Conservation (phyloP, 2,113 vertebrate genomes). For the Nothobranchius kuhntae region DNA sequence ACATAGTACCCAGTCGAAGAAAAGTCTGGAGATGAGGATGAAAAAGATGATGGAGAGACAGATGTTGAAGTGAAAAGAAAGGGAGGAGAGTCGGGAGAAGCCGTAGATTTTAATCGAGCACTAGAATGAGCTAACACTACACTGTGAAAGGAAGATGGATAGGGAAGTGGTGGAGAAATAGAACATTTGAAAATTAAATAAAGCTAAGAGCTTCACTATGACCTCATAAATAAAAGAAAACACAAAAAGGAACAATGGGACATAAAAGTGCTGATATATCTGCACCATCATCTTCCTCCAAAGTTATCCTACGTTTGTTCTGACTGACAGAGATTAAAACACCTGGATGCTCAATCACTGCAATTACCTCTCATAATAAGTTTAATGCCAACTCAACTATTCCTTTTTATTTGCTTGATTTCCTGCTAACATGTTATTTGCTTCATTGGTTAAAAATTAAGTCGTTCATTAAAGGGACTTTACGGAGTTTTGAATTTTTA, state of each 20-base stretch:
- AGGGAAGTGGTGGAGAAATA: conserved; percentile 64
- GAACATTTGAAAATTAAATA: conserved; percentile 68
- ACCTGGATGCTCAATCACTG: background rate
- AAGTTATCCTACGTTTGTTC: conserved; percentile 13
- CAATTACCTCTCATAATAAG: conserved; percentile 5
- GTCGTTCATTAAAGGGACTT: conserved; percentile 24
- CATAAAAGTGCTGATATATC: conserved; percentile 50
- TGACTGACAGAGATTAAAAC: background rate
- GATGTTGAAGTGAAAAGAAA: conserved; percentile 13
- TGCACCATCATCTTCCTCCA: conserved; percentile 23
- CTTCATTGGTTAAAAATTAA: conserved; percentile 45
- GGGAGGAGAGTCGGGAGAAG: conserved; percentile 49
- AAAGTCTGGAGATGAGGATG: conserved; percentile 16
- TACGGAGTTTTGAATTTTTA: too few relatives aligned
- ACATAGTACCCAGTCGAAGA: background rate
- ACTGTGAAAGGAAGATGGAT: conserved; percentile 70
- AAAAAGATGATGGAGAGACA: conserved; percentile 28
- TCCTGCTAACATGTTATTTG: conserved; percentile 39
- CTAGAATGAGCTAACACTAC: conserved; percentile 76
- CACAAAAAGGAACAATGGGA: conserved; percentile 42
- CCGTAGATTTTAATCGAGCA: conserved; percentile 63
- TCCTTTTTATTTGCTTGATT: conserved; percentile 48
- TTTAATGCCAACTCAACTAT: conserved; percentile 19
- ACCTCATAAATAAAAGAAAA: conserved; percentile 55
- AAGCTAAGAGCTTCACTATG: conserved; percentile 29